Percentiles rank a stretch among this genome's conserved stretches.
Conservation (phyloP, 2,888 invertebrate genomes). For the Eutolmus rufibarbis region DNA sequence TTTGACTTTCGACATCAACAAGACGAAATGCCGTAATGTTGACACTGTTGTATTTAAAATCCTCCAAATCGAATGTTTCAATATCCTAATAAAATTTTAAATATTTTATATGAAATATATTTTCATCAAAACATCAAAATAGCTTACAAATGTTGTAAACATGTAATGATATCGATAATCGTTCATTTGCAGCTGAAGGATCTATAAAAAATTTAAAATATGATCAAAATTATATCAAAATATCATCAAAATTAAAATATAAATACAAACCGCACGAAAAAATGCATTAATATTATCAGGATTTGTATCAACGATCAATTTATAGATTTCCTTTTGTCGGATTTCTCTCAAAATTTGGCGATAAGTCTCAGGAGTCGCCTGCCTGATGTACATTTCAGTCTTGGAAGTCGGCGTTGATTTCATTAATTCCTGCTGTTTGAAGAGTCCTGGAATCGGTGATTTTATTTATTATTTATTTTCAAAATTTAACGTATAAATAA, state of each 20-base stretch:
- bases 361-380: conserved; percentile 74
- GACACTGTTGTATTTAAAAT: conserved; percentile 92
- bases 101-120: too few relatives aligned
- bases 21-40: conserved; percentile 93
- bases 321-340: conserved; percentile 84
- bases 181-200: conserved; percentile 93
- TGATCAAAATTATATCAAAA: conserved; percentile 42
- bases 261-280: conserved; percentile 81
- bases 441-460: conserved; percentile 68
- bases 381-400: conserved; percentile 79
- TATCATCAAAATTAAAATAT: not conserved
- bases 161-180: conserved; percentile 94
- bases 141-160: conserved; percentile 93
- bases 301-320: conserved; percentile 88
- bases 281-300: conserved; percentile 81
- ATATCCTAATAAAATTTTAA: conserved; percentile 70
- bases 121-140: not conserved
- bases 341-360: conserved; percentile 71
- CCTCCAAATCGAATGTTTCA: conserved; percentile 86
- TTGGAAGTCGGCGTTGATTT: conserved; percentile 72
- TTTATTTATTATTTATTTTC: too few relatives aligned
- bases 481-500: not conserved
- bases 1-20: conserved; percentile 80
- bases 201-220: conserved; percentile 67
- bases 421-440: conserved; percentile 85